Base-by-base conservation (phyloP, 2,113 vertebrate genomes). In the Panthera leo region DNA sequence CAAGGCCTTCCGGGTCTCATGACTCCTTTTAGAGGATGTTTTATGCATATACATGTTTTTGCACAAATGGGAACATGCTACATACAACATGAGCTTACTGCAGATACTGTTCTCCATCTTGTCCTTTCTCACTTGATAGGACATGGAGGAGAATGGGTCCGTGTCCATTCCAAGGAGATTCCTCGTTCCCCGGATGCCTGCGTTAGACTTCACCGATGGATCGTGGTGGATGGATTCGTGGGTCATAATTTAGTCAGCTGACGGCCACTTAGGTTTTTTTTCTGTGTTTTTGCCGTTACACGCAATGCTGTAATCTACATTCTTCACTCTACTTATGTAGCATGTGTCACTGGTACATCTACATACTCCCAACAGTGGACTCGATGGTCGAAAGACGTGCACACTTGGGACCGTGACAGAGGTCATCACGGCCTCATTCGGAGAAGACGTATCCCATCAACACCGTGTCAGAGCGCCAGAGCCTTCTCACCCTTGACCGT, bases 331-430 rank as follows among this genome's bases (percentile, higher is more conserved):
- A 39, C 16, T 25, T 16, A 19, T 0, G 5, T 10, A 27, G 48
- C 23, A 5, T 0, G 2, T 55, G 31, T 34, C 25, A 31, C 55
- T n/a, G 8, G 82, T 7, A 65, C 0, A 0, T 42, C 5, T 55
- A 75, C 36, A 39, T 48, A 45, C n/a, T 45, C 29, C 36, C 80
- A 85, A 19, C 51, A 75, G n/a, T 45, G 42, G 53, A 75, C 42
- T 84, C n/a, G 29, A 53, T 36, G 19, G 29, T 73, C 7, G 11
- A 63, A 51, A 58, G n/a, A 48, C 16, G 18, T 1, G 9, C 29
- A 21, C 42, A 8, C n/a, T 55, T 76, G 4, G 42, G 34, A 65
- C 25, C 67, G 36, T 29, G 51, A 82, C 5, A 53, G 27, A 58
- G 42, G 45, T n/a, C 73, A 21, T 58, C 65, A 92, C 5, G 21